Percentiles rank a stretch among this genome's conserved stretches.
phyloP scores from a whole-genome alignment of 2,888 invertebrate genomes.

The Nomada ruficornis region DNA sequence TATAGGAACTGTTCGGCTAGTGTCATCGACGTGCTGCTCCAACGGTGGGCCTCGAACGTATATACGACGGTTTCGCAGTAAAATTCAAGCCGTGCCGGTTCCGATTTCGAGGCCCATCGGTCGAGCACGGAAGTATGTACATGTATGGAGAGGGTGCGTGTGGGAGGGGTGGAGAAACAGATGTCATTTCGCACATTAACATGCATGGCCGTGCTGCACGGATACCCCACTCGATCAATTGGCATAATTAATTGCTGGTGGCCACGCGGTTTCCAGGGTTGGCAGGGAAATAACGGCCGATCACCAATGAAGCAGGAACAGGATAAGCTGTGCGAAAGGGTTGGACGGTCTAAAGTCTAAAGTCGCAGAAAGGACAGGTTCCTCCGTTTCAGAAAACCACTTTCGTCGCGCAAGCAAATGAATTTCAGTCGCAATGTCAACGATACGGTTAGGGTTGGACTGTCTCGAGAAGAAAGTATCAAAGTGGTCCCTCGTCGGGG shows the following conservation, averaged over 20 bases:
- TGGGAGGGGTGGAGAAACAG: constrained; percentile 66
- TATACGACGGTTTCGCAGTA: background rate
- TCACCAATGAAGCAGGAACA: constrained; percentile 58
- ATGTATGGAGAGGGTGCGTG: background rate
- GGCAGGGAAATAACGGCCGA: constrained; percentile 56
- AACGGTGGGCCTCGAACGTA: background rate
- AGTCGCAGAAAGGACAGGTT: background rate
- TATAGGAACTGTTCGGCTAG: background rate
- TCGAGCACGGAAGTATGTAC: no score
- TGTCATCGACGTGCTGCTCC: background rate
- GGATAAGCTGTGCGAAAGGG: constrained; percentile 61
- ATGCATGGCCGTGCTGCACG: constrained; percentile 72
- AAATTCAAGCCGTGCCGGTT: background rate
- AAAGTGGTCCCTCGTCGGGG: no score
- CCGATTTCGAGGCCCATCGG: background rate
- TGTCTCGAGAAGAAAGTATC: no score
- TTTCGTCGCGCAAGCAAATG: background rate
- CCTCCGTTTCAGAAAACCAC: background rate
- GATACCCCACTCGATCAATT: constrained; percentile 76
- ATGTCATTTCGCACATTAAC: constrained; percentile 77
- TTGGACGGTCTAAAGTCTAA: background rate
- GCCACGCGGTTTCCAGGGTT: constrained; percentile 51
- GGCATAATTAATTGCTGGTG: constrained; percentile 77
- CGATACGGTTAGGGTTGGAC: no score
- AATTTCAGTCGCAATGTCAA: no score